Evolutionary conservation across 2,797 vertebrate species (phyloP), one percentile per base, ranked within the genome.

Genomic region (Pygocentrus nattereri): DNA sequence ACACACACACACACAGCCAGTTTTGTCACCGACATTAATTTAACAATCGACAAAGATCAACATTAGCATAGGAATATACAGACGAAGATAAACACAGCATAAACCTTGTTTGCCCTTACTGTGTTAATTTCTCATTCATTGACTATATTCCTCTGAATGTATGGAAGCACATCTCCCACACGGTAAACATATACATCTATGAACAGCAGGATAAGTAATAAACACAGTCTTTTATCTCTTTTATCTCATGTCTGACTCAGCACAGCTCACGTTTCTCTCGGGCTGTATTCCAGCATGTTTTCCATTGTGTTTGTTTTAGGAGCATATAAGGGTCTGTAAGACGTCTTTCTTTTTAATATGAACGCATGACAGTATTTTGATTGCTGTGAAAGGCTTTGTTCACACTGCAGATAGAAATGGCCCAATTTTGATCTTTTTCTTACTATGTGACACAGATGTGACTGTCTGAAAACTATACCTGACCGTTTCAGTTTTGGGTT

Each of bases 1-100:
- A 81, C 12, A 50, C 34, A 81, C 2, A 78, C 50, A 44, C 19
- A 44, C 56, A 69, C 52, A 58, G 54, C n/a, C 44, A 27, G 7
- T 19, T 77, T 23, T 23, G 47, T 16, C 7, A 34, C 41, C 52
- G 47, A 56, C 16, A 13, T 4, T 31, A 38, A 73, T 56, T 38
- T n/a, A 73, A 59, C 25, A 30, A 15, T 30, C 0, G 5, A 31
- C 59, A 16, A 18, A 62, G 27, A 18, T 62, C 59, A 62, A 16
- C 27, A 30, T 62, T 62, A 34, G 0, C 18, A 34, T 0, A 34
- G 4, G 16, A 7, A 31, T 25, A n/a, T 15, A 34, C 18, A 31
- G 59, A 62, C 2, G 25, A 62, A 19, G 11, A 31, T 4, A 31
- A 18, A 62, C 25, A 5, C 59, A 62, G 15, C 25, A 62, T 31